Conservation (phyloP, 2,797 vertebrate species). For the Girardinus metallicus region DNA sequence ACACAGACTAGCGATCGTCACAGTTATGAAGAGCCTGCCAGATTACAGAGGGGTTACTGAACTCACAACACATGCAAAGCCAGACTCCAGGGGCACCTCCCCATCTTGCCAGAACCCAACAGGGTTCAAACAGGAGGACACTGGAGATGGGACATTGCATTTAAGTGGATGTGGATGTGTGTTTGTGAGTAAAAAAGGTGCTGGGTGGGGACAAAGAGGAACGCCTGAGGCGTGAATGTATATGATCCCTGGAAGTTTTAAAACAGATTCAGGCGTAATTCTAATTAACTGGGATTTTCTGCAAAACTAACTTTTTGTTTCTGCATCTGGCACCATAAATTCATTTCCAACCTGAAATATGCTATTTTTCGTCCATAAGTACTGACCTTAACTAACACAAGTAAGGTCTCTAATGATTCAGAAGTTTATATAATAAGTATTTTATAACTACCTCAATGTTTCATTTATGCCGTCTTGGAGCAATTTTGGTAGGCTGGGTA, state of each 20-base stretch:
- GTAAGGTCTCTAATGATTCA: too few species aligned
- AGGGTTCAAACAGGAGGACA: constrained; percentile 72
- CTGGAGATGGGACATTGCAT: constrained; percentile 50
- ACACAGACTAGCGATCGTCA: constrained; percentile 53
- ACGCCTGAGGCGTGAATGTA: constrained; percentile 41
- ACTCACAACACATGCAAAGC: constrained; percentile 78
- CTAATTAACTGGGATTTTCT: background rate
- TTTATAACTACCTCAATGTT: background rate
- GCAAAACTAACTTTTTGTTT: background rate
- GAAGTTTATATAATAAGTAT: background rate
- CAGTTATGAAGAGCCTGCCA: constrained; percentile 77
- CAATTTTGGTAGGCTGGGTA: background rate
- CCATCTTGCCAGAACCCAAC: constrained; percentile 73
- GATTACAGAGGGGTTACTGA: constrained; percentile 80
- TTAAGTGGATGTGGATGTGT: background rate
- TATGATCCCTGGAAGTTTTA: constrained; percentile 56
- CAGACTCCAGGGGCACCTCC: constrained; percentile 69
- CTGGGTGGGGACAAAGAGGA: constrained; percentile 48
- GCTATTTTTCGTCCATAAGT: too few species aligned
- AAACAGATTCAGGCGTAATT: constrained; percentile 23
- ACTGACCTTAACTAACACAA: too few species aligned
- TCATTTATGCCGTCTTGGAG: background rate
- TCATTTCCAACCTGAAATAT: background rate
- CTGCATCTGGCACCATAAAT: background rate
- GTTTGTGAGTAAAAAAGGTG: background rate